A percentile compares a stretch with the other conserved stretches of the same genome.
phyloP scores from a whole-genome alignment of 1,140 invertebrate species.

The Papilio helenus region DNA sequence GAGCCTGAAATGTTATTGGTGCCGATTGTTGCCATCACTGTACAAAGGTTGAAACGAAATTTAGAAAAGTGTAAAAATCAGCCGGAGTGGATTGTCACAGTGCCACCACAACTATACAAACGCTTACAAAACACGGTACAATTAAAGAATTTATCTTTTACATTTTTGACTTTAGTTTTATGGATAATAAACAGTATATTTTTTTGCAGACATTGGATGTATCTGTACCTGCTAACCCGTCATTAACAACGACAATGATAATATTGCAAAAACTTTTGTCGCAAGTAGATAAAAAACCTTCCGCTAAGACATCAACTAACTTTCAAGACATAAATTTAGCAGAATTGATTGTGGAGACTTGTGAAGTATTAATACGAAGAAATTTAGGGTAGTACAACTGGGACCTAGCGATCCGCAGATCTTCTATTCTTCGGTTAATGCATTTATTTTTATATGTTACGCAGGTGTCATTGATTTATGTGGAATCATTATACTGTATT shows the following conservation, averaged over 20 bases:
- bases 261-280: constrained; percentile 64
- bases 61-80: constrained; percentile 67
- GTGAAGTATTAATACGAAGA: constrained; percentile 62
- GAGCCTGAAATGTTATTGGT: constrained; percentile 57
- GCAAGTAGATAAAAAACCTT: constrained; percentile 56
- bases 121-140: constrained; percentile 68
- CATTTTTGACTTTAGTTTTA: neutral
- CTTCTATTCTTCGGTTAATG: neutral
- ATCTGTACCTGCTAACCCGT: constrained; percentile 70
- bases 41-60: constrained; percentile 69
- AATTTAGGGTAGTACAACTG: constrained; percentile 47
- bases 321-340: constrained; percentile 64
- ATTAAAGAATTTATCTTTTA: constrained; percentile 15
- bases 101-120: constrained; percentile 72
- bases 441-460: neutral
- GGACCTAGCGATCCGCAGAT: too few species aligned
- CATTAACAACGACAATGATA: constrained; percentile 58
- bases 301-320: constrained; percentile 46
- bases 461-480: neutral
- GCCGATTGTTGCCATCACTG: constrained; percentile 66
- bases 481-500: neutral
- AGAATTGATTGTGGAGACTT: constrained; percentile 69
- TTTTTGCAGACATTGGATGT: constrained; percentile 63
- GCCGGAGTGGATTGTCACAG: constrained; percentile 69
- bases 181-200: constrained; percentile 17